These are phyloP conservation scores for Antennarius maculatus DNA, from an alignment of 2,797 vertebrate species.

Conservation along the genomic window DNA sequence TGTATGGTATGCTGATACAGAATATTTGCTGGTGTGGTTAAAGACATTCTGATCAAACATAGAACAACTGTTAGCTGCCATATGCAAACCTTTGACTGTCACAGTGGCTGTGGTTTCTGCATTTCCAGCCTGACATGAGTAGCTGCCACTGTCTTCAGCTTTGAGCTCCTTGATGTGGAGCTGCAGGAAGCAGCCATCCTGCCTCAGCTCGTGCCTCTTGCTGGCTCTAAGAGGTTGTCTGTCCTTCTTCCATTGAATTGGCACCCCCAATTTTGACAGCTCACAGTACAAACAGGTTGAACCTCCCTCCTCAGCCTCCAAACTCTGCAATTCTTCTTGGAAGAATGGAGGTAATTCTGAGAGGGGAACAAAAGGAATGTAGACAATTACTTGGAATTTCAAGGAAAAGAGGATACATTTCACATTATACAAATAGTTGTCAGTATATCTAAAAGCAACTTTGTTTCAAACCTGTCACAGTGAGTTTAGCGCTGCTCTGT, in stretches of 20 bases:
- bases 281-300: conserved; percentile 83
- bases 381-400: neutral
- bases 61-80: neutral
- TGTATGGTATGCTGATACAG: neutral
- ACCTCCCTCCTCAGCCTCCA: conserved; percentile 83
- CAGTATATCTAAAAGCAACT: neutral
- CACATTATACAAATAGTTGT: neutral
- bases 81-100: conserved; percentile 68
- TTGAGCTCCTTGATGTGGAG: conserved; percentile 86
- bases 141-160: conserved; percentile 86
- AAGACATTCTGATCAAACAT: neutral
- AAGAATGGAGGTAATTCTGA: conserved; percentile 84
- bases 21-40: neutral
- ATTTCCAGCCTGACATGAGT: conserved; percentile 79
- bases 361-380: neutral
- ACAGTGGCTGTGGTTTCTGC: conserved; percentile 69
- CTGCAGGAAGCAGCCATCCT: conserved; percentile 80
- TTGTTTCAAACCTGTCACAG: conserved; percentile 60
- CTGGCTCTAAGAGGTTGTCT: conserved; percentile 78
- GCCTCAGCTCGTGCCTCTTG: conserved; percentile 83
- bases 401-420: neutral
- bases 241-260: conserved; percentile 86
- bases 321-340: conserved; percentile 80
- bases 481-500: conserved; percentile 82
- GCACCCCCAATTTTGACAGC: conserved; percentile 80